phyloP scores from a whole-genome alignment of 2,888 invertebrate species.

The Xestoiulus laeticollis region DNA sequence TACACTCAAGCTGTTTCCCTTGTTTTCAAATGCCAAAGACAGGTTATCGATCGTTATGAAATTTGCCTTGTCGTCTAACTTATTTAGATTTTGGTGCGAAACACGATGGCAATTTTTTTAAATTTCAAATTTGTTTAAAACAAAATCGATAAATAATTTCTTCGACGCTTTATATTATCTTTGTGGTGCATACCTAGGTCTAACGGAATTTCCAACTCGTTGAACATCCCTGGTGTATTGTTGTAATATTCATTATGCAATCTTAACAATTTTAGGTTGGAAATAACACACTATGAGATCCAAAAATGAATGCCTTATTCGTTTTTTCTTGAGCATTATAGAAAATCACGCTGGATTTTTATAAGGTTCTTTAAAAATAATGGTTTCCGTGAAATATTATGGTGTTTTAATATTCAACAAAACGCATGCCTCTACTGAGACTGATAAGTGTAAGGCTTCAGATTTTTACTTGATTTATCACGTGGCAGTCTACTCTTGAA shows the following conservation, averaged over 20 bases:
- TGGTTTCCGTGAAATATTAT: slow-evolving; percentile 5
- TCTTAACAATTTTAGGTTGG: not conserved
- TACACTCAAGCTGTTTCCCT: slow-evolving; percentile 13
- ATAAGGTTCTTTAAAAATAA: not conserved
- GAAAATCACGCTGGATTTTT: not conserved
- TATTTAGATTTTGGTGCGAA: not conserved
- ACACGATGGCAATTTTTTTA: not conserved
- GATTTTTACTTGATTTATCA: slow-evolving; percentile 6
- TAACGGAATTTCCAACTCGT: not conserved
- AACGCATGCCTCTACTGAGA: not conserved
- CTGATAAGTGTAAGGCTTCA: slow-evolving; percentile 6
- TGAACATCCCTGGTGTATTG: not conserved
- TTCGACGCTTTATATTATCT: not conserved
- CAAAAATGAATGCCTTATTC: not conserved
- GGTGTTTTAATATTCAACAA: not conserved
- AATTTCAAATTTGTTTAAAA: slow-evolving; percentile 14
- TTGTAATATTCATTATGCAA: not conserved
- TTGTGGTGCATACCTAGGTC: not conserved
- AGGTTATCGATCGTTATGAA: slow-evolving; percentile 3
- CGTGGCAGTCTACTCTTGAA: not conserved
- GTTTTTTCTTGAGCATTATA: not conserved
- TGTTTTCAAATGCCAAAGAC: slow-evolving; percentile 13
- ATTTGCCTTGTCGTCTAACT: slow-evolving; percentile 26
- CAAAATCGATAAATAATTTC: not conserved
- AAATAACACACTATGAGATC: not conserved